Evolutionary conservation across 2,888 invertebrate species (phyloP), one percentile per base, ranked within the genome.

Genomic region (Agrilus biguttatus): DNA sequence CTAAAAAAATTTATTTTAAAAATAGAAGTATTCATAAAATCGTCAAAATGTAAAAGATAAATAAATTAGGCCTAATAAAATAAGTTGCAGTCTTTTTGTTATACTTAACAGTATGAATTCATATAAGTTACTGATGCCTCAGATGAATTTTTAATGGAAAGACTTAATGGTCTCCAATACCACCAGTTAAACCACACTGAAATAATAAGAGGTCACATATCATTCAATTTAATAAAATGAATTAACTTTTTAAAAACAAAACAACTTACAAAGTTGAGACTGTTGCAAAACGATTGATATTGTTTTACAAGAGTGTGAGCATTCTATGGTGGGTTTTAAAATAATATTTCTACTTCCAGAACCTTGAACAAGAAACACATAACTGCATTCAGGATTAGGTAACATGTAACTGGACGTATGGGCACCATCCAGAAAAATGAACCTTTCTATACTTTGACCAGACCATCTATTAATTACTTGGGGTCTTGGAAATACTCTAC

Each of bases 181-280:
- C 84, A 83, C 83, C 84, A 85, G 60, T 84, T 85, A 60, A 83
- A 85, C 77, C 80, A 83, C 53, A 85, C 85, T 85, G 68, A 50
- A 76, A 76, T 51, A 52, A 56, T 60, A 57, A n/a, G n/a, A 48
- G 34, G n/a, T n/a, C 3, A 34, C 4, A 34, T 34, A 34, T 13
- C 10, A 8, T 28, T 36, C 17, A n/a, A 36, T 38, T 8, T 8
- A 14, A 14, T 14, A n/a, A n/a, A n/a, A n/a, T n/a, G n/a, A n/a
- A 17, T 14, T 8, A 21, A 19, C 7, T 10, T 35, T 14, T 3
- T 17, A 17, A 33, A 41, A 39, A 37, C 14, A 40, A 33, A 17
- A 21, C 36, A 37, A 75, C 85, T 78, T 75, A 90, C 90, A 74
- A 56, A 86, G 77, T 69, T 85, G 78, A 40, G 79, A 71, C 54